These are phyloP conservation scores for Paracyprichromis sp. DNA, from an alignment of 2,113 vertebrate species.

Conservation along the genomic window DNA sequence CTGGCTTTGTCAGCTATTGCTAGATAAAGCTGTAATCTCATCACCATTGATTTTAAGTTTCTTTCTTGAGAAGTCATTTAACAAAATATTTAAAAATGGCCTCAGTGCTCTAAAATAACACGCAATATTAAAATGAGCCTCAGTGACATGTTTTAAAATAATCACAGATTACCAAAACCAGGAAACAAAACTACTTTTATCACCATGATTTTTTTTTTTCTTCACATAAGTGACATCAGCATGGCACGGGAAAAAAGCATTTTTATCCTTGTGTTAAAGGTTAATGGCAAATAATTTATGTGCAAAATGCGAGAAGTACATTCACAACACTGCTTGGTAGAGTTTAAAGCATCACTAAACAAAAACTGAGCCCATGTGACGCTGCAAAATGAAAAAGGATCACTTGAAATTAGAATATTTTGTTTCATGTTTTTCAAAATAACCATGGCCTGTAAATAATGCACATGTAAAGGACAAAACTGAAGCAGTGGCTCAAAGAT, in stretches of 20 bases:
- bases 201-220: neutral
- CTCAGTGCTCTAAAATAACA: neutral
- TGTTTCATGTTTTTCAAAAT: neutral
- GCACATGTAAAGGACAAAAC: neutral
- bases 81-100: neutral
- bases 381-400: neutral
- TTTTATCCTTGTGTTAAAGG: neutral
- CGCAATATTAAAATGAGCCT: neutral
- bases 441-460: neutral
- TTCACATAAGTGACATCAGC: neutral
- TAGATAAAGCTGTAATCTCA: neutral
- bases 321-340: constrained; percentile 14
- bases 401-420: neutral
- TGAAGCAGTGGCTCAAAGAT: neutral
- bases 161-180: neutral
- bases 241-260: neutral
- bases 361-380: neutral
- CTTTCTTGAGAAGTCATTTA: neutral
- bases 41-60: neutral
- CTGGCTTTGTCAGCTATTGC: neutral
- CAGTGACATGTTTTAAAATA: neutral
- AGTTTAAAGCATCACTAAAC: neutral
- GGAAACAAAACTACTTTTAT: neutral
- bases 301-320: constrained; percentile 36
- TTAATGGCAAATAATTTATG: constrained; percentile 9